A percentile compares a stretch with the other conserved stretches of the same genome.
phyloP scores from a whole-genome alignment of 2,113 vertebrate genomes.

The Xerus inauris region DNA sequence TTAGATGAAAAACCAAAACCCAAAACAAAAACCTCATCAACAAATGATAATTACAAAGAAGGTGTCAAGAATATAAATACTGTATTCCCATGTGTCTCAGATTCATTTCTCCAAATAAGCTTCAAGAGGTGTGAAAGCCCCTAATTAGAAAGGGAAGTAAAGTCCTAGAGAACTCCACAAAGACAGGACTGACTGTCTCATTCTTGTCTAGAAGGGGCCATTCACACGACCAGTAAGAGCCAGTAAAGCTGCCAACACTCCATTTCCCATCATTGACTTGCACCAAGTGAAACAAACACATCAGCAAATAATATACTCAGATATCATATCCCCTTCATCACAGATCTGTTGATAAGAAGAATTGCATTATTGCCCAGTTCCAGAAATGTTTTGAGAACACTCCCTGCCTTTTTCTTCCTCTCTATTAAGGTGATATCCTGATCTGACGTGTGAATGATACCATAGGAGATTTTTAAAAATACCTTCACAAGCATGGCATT shows the following conservation, averaged over 20 bases:
- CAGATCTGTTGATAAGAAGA: slow-evolving; percentile 66
- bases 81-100: slow-evolving; percentile 25
- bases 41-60: slow-evolving; percentile 40
- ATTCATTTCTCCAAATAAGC: slow-evolving; percentile 34
- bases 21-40: slow-evolving; percentile 33
- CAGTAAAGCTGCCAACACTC: slow-evolving; percentile 44
- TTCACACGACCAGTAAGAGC: slow-evolving; percentile 65
- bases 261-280: slow-evolving; percentile 74
- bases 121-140: background rate
- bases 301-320: slow-evolving; percentile 33
- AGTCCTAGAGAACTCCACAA: background rate
- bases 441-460: background rate
- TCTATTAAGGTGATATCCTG: background rate
- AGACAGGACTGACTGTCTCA: background rate
- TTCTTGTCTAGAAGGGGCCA: slow-evolving; percentile 36
- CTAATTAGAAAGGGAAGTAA: background rate
- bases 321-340: slow-evolving; percentile 71
- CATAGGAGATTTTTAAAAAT: background rate
- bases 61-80: slow-evolving; percentile 32
- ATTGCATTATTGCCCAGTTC: background rate
- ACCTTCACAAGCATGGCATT: background rate
- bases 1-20: slow-evolving; percentile 5
- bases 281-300: slow-evolving; percentile 64
- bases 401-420: background rate
- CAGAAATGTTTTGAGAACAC: background rate